phyloP scores from a whole-genome alignment of 2,113 vertebrate genomes.

The Nibea coibor region DNA sequence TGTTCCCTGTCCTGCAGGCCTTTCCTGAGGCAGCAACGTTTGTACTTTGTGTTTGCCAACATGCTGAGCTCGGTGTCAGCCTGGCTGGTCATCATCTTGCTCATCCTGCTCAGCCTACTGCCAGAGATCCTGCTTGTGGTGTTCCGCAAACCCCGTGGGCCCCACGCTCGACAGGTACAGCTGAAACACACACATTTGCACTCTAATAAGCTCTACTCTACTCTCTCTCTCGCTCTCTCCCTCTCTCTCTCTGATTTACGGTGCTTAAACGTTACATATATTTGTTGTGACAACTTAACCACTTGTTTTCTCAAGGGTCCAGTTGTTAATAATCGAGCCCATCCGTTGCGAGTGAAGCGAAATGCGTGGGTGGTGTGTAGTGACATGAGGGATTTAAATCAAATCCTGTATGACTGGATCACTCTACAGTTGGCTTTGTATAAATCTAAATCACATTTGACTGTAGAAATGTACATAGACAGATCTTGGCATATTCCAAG shows the following conservation, averaged over 20 bases:
- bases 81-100: slow-evolving; percentile 95
- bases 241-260: background rate
- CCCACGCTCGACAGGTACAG: slow-evolving; percentile 78
- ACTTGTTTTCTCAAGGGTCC: background rate
- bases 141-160: slow-evolving; percentile 76
- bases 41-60: slow-evolving; percentile 97
- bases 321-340: background rate
- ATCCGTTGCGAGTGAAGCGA: background rate
- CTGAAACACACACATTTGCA: slow-evolving; percentile 10
- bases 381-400: slow-evolving; percentile 1
- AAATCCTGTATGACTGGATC: background rate
- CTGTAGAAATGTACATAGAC: background rate
- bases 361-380: background rate
- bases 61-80: slow-evolving; percentile 94
- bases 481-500: background rate
- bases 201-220: background rate
- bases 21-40: slow-evolving; percentile 94
- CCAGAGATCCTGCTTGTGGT: slow-evolving; percentile 91
- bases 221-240: background rate
- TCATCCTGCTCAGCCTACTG: slow-evolving; percentile 94
- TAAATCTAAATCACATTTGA: background rate
- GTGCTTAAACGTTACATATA: background rate
- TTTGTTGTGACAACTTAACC: background rate
- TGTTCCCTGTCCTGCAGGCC: slow-evolving; percentile 86
- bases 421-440: background rate